Conservation (phyloP, 1,140 invertebrate genomes). For the Pseudobourletiella spinata region DNA sequence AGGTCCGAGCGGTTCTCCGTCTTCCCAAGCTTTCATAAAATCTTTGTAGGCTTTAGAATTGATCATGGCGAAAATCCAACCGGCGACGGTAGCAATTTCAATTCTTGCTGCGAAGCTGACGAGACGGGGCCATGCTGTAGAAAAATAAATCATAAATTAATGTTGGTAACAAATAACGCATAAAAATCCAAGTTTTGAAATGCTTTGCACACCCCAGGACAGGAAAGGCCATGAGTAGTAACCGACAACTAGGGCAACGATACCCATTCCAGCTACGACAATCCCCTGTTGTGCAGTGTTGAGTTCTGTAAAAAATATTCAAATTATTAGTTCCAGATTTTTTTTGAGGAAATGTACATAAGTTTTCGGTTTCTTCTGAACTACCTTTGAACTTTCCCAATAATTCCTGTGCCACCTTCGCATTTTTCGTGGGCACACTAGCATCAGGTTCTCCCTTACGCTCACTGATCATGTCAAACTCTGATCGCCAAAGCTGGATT, state of each 20-base stretch:
- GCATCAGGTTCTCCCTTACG: not conserved
- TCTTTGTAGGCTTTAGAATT: not conserved
- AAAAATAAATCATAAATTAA: not conserved
- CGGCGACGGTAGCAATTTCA: not conserved
- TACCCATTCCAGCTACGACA: not conserved
- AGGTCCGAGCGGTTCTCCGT: not conserved
- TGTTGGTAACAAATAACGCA: not conserved
- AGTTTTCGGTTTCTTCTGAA: too few relatives aligned
- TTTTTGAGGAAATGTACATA: too few relatives aligned
- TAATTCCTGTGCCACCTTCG: too few relatives aligned
- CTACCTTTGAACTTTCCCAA: too few relatives aligned
- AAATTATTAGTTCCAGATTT: not conserved
- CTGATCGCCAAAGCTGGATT: not conserved
- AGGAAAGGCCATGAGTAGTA: not conserved
- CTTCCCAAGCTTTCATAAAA: not conserved
- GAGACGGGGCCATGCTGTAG: slow-evolving; percentile 2
- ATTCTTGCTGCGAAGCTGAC: not conserved
- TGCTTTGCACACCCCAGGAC: not conserved
- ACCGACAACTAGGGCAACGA: not conserved
- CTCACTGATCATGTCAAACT: not conserved
- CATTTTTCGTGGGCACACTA: not conserved
- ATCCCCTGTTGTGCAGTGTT: not conserved
- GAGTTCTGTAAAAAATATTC: not conserved
- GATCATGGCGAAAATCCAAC: not conserved
- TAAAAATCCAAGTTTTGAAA: not conserved